These are phyloP conservation scores for Kryptolebias marmoratus DNA, from an alignment of 2,113 vertebrate species.

Conservation along the genomic window DNA sequence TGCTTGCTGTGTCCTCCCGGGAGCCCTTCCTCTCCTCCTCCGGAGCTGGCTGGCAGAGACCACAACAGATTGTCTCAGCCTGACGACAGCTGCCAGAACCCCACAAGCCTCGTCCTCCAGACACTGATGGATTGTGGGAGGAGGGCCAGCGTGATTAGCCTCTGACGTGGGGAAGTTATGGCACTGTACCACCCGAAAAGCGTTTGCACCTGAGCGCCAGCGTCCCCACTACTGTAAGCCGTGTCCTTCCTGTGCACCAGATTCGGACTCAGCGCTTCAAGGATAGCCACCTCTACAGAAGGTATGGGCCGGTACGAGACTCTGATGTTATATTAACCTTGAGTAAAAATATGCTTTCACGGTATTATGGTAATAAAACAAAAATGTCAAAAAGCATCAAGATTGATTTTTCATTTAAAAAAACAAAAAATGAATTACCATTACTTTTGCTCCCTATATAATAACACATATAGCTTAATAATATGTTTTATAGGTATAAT, in stretches of 20 bases:
- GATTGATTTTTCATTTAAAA: too few relatives aligned
- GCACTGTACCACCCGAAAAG: constrained; percentile 47
- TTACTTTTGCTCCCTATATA: too few relatives aligned
- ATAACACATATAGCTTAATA: too few relatives aligned
- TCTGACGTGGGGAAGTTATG: constrained; percentile 61
- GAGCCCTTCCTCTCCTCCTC: constrained; percentile 42
- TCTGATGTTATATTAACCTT: too few relatives aligned
- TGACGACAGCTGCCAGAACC: constrained; percentile 73
- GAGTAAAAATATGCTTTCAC: too few relatives aligned
- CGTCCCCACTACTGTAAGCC: constrained; percentile 28
- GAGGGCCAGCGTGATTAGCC: constrained; percentile 70
- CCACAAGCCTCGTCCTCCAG: constrained; percentile 54
- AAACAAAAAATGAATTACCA: too few relatives aligned
- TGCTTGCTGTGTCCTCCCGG: constrained; percentile 40
- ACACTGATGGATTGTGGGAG: constrained; percentile 75
- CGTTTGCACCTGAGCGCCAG: constrained; percentile 45
- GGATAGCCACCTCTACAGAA: constrained; percentile 4
- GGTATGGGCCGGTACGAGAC: too few relatives aligned
- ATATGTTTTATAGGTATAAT: too few relatives aligned
- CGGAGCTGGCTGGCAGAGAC: constrained; percentile 26
- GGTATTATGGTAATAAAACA: too few relatives aligned
- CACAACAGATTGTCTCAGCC: constrained; percentile 66
- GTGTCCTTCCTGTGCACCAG: not conserved
- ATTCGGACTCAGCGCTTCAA: constrained; percentile 7
- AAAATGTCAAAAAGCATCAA: too few relatives aligned